Percentiles rank a stretch among this genome's conserved stretches.
These are phyloP conservation scores for Acanthis flammea DNA, from an alignment of 2,797 vertebrate genomes.

Conservation along the genomic window DNA sequence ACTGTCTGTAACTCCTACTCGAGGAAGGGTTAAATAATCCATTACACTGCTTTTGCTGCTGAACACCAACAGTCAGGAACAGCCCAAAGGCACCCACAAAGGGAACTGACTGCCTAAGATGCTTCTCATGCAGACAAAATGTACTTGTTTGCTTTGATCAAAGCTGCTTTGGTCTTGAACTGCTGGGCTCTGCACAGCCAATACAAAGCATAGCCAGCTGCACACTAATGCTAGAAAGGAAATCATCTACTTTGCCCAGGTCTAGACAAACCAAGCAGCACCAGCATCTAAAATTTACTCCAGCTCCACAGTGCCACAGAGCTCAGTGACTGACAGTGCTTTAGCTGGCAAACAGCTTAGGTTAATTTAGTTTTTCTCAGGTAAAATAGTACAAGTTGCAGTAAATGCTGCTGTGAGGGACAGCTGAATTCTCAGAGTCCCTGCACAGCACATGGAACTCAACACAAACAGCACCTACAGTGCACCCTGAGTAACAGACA, in stretches of 20 bases:
- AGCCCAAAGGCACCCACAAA: neutral
- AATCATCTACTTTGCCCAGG: neutral
- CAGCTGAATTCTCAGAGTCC: neutral
- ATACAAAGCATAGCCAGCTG: neutral
- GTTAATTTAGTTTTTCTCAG: neutral
- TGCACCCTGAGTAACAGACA: accelerated
- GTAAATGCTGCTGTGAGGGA: neutral
- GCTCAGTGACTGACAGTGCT: neutral
- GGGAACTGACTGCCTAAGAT: neutral
- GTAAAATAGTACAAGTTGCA: neutral
- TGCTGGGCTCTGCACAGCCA: neutral
- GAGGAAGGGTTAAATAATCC: neutral
- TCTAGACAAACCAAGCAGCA: neutral
- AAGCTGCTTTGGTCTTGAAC: neutral
- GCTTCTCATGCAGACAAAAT: neutral
- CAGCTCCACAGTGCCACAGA: neutral
- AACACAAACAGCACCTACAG: neutral
- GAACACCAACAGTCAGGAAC: neutral
- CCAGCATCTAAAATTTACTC: neutral
- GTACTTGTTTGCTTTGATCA: neutral
- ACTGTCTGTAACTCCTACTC: neutral
- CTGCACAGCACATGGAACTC: neutral
- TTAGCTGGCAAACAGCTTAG: neutral
- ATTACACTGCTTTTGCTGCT: neutral
- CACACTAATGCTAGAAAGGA: neutral